Percentiles rank a stretch among this genome's conserved stretches.
Evolutionary conservation across 2,797 vertebrate species (phyloP).

Genomic region (Danio choprae): DNA sequence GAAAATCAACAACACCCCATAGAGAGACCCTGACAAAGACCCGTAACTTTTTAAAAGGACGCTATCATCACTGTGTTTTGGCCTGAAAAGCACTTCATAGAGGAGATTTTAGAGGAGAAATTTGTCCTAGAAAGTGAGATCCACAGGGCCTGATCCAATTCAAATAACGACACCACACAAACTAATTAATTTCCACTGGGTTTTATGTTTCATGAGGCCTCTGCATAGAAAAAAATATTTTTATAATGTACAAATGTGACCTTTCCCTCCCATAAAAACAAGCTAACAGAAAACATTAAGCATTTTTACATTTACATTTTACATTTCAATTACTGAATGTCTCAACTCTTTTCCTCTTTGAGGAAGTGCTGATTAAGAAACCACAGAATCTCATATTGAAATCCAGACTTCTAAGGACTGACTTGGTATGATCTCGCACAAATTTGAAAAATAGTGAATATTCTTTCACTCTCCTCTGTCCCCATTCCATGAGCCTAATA

Average conservation of each 20-base stretch:
- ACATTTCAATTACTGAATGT: not conserved
- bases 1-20: constrained; percentile 3
- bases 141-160: not conserved
- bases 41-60: not conserved
- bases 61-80: not conserved
- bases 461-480: not conserved
- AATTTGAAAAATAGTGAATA: not conserved
- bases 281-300: too few relatives aligned
- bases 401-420: not conserved
- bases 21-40: not conserved
- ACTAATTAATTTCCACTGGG: not conserved
- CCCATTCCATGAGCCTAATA: not conserved
- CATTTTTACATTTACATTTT: too few relatives aligned
- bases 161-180: not conserved
- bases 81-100: not conserved
- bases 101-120: not conserved
- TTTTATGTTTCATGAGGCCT: too few relatives aligned
- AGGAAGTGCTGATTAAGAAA: not conserved
- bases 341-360: not conserved
- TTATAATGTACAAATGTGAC: too few relatives aligned
- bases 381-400: not conserved
- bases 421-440: not conserved
- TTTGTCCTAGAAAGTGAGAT: not conserved
- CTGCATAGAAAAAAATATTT: too few relatives aligned
- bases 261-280: too few relatives aligned